phyloP scores from a whole-genome alignment of 2,888 invertebrate species.

The Drosophila algonquin region DNA sequence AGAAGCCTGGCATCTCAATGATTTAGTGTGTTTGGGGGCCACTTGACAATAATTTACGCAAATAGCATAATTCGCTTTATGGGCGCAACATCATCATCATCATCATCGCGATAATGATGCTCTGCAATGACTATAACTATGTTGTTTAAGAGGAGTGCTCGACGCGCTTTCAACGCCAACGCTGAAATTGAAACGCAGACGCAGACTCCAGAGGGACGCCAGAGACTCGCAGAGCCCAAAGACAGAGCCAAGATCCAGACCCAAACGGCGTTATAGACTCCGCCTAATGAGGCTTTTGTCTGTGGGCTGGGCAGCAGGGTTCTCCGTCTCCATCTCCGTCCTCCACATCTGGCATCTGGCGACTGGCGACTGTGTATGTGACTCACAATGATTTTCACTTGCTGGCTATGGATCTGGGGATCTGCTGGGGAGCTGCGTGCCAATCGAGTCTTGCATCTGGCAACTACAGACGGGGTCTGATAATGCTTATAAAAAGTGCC shows the following conservation, averaged over 20 bases:
- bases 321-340: not conserved
- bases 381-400: conserved; percentile 70
- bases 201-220: not conserved
- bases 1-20: conserved; percentile 62
- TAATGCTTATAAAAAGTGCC: conserved; percentile 68
- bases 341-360: not conserved
- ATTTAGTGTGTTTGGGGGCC: conserved; percentile 60
- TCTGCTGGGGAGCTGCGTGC: conserved; percentile 55
- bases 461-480: conserved; percentile 51
- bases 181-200: conserved; percentile 70
- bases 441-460: conserved; percentile 73
- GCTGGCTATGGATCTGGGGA: conserved; percentile 50
- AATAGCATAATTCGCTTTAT: conserved; percentile 74
- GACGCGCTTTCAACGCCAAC: conserved; percentile 80
- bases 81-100: conserved; percentile 57
- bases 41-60: conserved; percentile 80
- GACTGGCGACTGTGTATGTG: conserved; percentile 30
- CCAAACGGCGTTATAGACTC: conserved; percentile 46
- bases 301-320: conserved; percentile 44
- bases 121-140: conserved; percentile 74
- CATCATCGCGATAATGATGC: conserved; percentile 39
- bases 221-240: not conserved
- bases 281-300: conserved; percentile 78
- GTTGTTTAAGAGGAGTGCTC: conserved; percentile 73
- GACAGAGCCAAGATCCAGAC: conserved; percentile 21